Evolutionary conservation across 2,113 vertebrate genomes (phyloP), one percentile per base, ranked within the genome.

Genomic region (Oxyruncus cristatus): DNA sequence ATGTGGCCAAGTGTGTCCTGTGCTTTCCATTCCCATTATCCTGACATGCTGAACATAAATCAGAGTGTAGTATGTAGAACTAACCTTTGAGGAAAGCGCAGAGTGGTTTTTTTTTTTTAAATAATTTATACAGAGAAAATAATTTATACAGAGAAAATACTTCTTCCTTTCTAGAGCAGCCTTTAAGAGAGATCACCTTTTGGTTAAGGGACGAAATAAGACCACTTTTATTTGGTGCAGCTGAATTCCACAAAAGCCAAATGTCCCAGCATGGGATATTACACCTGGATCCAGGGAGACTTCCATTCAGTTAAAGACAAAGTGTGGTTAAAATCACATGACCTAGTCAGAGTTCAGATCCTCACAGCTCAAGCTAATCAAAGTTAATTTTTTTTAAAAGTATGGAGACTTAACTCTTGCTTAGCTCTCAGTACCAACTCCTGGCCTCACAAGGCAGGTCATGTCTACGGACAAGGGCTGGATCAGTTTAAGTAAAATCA

Each of bases 21-120:
- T 66, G 70, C 62, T 94, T 94, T 91, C 70, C 70, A 89, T 76
- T 30, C 86, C 53, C 62, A 28, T 92, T 95, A 82, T 35, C 73
- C 65, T 72, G 85, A 88, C n/a, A 12, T 8, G 18, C 58, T 81
- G 76, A 78, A 61, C 47, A 66, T 91, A 95, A 94, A 94, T 91
- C 56, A 77, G 50, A 70, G 24, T 30, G 39, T 47, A 39, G 21
- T 41, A 33, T 42, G 68, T 68, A 84, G 65, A 78, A 77, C 39
- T 72, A 73, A 55, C 27, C 52, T 83, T 72, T 84, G 32, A 84
- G 68, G 26, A 92, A 65, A 83, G 52, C 46, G 76, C 23, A 84
- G 52, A 78, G 30, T 2, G 4, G 24, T 7, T 33, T 46, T 19
- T 21, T 53, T n/a, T 14, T 49, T 24, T 37, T 42, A 33, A 16